Conservation (phyloP, 2,888 invertebrate genomes). For the Gerosis bhagava region DNA sequence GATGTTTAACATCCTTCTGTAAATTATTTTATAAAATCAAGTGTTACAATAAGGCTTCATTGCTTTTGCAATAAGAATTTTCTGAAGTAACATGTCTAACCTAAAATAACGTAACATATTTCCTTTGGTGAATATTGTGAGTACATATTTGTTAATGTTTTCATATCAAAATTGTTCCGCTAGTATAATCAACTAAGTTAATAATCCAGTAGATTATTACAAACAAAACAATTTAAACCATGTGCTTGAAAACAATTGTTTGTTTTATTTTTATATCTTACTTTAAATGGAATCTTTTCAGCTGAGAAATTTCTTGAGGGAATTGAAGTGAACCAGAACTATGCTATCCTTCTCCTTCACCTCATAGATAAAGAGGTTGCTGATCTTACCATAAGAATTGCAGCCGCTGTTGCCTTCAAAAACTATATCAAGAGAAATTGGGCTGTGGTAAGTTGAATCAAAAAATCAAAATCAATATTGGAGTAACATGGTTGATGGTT, state of each 20-base stretch:
- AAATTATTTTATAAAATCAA: too few relatives aligned
- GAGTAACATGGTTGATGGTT: too few relatives aligned
- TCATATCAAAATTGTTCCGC: too few relatives aligned
- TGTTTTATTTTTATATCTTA: constrained; percentile 25
- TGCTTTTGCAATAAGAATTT: not conserved
- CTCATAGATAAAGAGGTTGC: constrained; percentile 92
- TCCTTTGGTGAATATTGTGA: too few relatives aligned
- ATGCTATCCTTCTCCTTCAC: constrained; percentile 92
- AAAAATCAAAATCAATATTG: too few relatives aligned
- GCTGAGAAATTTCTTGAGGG: constrained; percentile 96
- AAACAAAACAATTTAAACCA: too few relatives aligned
- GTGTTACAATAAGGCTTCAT: too few relatives aligned
- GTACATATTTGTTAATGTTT: too few relatives aligned
- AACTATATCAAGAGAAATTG: constrained; percentile 98
- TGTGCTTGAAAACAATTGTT: not conserved
- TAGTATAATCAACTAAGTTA: too few relatives aligned
- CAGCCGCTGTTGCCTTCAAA: constrained; percentile 97
- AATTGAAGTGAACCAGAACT: constrained; percentile 95
- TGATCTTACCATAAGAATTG: constrained; percentile 91
- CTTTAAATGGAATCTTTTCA: constrained; percentile 70
- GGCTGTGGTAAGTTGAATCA: constrained; percentile 92
- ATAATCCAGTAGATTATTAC: too few relatives aligned
- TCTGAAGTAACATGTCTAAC: constrained; percentile 5
- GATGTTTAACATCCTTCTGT: too few relatives aligned
- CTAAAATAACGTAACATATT: too few relatives aligned